Evolutionary conservation across 2,797 vertebrate genomes (phyloP).

Genomic region (Odontamblyopus lacepedii): DNA sequence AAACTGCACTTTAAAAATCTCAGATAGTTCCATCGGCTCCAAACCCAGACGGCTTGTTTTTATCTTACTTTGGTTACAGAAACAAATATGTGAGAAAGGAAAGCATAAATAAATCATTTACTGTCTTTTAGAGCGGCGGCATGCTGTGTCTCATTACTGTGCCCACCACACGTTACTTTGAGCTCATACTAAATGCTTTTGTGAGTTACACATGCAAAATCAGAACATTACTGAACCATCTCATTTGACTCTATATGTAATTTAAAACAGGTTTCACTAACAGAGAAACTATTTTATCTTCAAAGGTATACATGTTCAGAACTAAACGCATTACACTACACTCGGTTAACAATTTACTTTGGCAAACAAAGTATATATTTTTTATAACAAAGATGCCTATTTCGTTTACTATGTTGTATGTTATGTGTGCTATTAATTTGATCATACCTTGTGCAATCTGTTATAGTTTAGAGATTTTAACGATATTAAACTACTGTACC

Average conservation of each 20-base stretch:
- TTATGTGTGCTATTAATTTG: not conserved
- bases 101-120: conserved; percentile 75
- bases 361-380: not conserved
- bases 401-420: not conserved
- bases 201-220: conserved; percentile 58
- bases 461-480: too few relatives aligned
- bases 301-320: conserved; percentile 2
- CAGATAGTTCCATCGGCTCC: conserved; percentile 39
- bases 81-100: conserved; percentile 66
- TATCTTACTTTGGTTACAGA: conserved; percentile 64
- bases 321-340: not conserved
- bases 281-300: conserved; percentile 17
- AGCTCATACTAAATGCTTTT: conserved; percentile 62
- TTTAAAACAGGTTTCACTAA: conserved; percentile 20
- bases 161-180: conserved; percentile 65
- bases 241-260: conserved; percentile 41
- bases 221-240: conserved; percentile 45
- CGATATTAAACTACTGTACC: not conserved
- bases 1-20: conserved; percentile 62
- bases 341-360: not conserved
- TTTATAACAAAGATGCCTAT: too few relatives aligned
- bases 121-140: conserved; percentile 54
- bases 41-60: conserved; percentile 56
- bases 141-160: conserved; percentile 65
- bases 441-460: not conserved